phyloP scores from a whole-genome alignment of 2,888 invertebrate genomes.

The Bimastos eiseni region DNA sequence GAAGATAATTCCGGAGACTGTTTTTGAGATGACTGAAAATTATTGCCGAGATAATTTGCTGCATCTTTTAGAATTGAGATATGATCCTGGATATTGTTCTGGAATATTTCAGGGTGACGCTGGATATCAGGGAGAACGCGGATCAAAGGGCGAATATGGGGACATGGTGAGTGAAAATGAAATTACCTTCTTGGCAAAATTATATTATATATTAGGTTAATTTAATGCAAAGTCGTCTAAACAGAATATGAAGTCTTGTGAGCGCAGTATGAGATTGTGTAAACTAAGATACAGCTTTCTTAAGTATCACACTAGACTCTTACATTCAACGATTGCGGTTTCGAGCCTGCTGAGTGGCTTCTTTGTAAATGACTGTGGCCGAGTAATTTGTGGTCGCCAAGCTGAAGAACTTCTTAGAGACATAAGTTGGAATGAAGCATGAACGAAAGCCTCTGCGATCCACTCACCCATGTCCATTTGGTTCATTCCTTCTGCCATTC shows the following conservation, averaged over 20 bases:
- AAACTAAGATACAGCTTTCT: too few relatives aligned
- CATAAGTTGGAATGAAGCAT: too few relatives aligned
- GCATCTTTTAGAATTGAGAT: neutral
- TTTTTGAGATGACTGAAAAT: neutral
- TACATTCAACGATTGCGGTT: neutral
- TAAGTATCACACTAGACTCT: neutral
- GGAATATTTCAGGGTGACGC: constrained; percentile 68
- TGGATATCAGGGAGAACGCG: constrained; percentile 85
- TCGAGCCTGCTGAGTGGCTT: neutral
- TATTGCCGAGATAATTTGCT: neutral
- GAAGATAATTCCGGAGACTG: neutral
- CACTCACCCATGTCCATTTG: too few relatives aligned
- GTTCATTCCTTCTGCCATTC: neutral
- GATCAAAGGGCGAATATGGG: constrained; percentile 71
- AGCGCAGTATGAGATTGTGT: too few relatives aligned
- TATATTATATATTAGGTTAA: too few relatives aligned
- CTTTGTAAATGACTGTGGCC: neutral
- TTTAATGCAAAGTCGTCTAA: neutral
- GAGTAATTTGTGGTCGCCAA: neutral
- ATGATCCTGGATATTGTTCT: neutral
- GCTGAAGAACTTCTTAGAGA: too few relatives aligned
- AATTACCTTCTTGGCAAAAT: neutral
- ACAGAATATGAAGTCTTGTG: too few relatives aligned
- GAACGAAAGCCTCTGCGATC: too few relatives aligned
- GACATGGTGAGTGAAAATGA: constrained; percentile 30